These are phyloP conservation scores for Nestor notabilis DNA, from an alignment of 2,113 vertebrate genomes.

Conservation along the genomic window DNA sequence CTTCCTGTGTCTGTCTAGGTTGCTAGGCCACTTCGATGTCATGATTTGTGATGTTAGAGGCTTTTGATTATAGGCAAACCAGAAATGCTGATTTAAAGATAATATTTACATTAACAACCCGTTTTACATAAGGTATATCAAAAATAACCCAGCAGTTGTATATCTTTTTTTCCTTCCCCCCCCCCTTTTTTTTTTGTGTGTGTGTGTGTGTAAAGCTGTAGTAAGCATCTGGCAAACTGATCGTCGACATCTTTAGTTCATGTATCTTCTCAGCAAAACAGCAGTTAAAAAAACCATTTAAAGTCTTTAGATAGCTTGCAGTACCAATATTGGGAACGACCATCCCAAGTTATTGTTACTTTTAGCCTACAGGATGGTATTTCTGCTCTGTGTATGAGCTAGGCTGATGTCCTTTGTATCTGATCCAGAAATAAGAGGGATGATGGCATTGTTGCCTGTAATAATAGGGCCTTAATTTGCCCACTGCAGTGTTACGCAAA, in stretches of 20 bases:
- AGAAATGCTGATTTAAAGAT: neutral
- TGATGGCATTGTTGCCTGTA: neutral
- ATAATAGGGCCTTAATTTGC: neutral
- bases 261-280: neutral
- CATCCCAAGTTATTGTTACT: neutral
- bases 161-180: neutral
- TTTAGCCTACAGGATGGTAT: neutral
- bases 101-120: neutral
- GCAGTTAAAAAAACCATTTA: neutral
- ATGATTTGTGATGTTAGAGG: neutral
- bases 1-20: conserved; percentile 30
- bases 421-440: neutral
- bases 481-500: neutral
- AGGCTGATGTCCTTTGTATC: neutral
- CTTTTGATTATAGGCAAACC: conserved; percentile 28
- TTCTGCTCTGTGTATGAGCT: neutral
- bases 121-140: neutral
- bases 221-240: neutral
- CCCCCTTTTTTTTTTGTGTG: neutral
- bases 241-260: neutral
- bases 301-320: neutral
- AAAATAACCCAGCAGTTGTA: neutral
- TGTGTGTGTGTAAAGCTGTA: neutral
- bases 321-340: accelerated
- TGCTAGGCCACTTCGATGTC: neutral